Evolutionary conservation across 2,113 vertebrate species (phyloP), one percentile per base, ranked within the genome.

Genomic region (Mustela nigripes): DNA sequence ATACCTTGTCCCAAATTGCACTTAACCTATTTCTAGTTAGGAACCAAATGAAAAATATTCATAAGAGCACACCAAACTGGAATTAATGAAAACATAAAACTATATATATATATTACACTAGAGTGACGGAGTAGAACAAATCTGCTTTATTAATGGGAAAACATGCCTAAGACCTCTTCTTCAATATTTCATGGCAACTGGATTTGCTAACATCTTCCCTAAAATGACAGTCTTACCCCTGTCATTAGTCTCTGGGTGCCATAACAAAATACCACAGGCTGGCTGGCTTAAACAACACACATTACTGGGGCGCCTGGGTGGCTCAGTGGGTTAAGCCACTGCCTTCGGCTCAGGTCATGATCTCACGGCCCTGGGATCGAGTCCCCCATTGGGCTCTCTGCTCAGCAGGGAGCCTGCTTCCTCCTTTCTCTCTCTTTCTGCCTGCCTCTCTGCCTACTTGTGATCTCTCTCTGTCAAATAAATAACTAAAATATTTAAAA

Each of bases 31-130:
- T 89, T 76, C 62, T 73, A 50, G 39, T 65, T 79, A 92, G 79
- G 67, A 87, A 31, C 83, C 89, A 96, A 92, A 92, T 56, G 39
- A 82, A 31, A 90, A 58, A 36, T 9, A n/a, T 69, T n/a, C 65
- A n/a, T 69, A 69, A n/a, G 33, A 79, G 3, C 15, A 62, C 26
- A 28, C 21, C 31, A 86, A 15, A 58, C 21, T 12, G 76, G 14
- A 78, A 78, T 76, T 48, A 78, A 28, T 78, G 42, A 78, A 78
- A 78, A 78, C 15, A 16, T 31, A 45, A 76, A 42, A 42, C 39
- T 45, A 31, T 73, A 24, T 78, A 78, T 28, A 78, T 28, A 48
- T 48, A 9, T 26, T 28, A 48, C 45, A 16, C 24, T 28, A 78
- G 58, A 56, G 33, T 76, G 36, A 83, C 7, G 18, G 22, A 48